Evolutionary conservation across 2,888 invertebrate species (phyloP).

Genomic region (Callinectes sapidus): DNA sequence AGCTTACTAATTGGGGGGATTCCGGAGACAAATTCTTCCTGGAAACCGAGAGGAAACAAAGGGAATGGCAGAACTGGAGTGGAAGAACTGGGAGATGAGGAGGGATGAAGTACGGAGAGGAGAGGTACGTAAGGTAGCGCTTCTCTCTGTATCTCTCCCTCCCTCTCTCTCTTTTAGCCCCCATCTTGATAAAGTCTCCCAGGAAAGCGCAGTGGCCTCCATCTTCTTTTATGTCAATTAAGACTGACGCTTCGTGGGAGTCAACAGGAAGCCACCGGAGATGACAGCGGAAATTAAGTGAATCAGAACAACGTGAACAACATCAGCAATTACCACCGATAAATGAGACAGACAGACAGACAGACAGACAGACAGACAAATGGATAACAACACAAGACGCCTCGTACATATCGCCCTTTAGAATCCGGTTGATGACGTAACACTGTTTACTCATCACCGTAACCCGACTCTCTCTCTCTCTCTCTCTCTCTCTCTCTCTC

Average conservation of each 20-base stretch:
- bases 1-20: too few species aligned
- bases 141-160: not conserved
- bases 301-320: not conserved
- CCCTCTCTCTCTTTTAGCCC: not conserved
- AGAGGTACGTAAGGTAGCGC: not conserved
- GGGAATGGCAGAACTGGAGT: not conserved
- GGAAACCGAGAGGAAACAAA: not conserved
- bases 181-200: not conserved
- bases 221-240: not conserved
- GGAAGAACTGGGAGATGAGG: not conserved
- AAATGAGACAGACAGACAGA: not conserved
- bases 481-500: not conserved
- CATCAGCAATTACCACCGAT: not conserved
- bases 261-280: not conserved
- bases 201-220: not conserved
- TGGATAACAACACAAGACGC: not conserved
- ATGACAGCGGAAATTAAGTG: not conserved
- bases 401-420: not conserved
- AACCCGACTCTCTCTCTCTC: not conserved
- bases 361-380: not conserved
- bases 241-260: not conserved
- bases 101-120: not conserved
- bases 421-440: not conserved
- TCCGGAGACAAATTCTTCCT: too few species aligned
- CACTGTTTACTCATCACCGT: too few species aligned